These are phyloP conservation scores for Drymodes brunneopygia DNA, from an alignment of 2,113 vertebrate species.

Conservation along the genomic window DNA sequence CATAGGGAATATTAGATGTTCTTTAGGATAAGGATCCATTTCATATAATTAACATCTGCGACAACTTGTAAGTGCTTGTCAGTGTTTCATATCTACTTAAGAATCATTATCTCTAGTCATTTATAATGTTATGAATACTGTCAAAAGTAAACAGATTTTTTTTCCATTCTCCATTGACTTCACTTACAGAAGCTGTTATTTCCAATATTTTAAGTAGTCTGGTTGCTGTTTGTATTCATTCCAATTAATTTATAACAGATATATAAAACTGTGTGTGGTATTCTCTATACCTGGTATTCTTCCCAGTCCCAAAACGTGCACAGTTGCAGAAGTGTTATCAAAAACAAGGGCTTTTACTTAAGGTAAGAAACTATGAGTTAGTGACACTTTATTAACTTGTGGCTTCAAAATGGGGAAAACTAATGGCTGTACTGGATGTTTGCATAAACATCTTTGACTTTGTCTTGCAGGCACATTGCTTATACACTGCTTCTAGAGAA, in stretches of 20 bases:
- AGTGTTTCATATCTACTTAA: background rate
- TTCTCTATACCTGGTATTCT: background rate
- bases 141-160: background rate
- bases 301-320: rapidly evolving
- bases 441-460: background rate
- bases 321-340: background rate
- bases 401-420: background rate
- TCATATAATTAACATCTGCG: background rate
- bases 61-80: background rate
- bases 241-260: background rate
- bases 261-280: background rate
- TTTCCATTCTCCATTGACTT: background rate
- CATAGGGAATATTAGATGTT: background rate
- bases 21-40: background rate
- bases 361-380: rapidly evolving
- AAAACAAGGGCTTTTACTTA: background rate
- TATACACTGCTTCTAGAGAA: background rate
- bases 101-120: background rate
- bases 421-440: background rate
- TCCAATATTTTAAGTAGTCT: background rate
- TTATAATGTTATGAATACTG: background rate
- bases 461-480: background rate
- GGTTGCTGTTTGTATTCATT: background rate
- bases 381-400: background rate
- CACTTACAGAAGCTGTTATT: background rate